Evolutionary conservation across 92 coral and sea anemone species (phyloP).

Genomic region (Palythoa grandis): DNA sequence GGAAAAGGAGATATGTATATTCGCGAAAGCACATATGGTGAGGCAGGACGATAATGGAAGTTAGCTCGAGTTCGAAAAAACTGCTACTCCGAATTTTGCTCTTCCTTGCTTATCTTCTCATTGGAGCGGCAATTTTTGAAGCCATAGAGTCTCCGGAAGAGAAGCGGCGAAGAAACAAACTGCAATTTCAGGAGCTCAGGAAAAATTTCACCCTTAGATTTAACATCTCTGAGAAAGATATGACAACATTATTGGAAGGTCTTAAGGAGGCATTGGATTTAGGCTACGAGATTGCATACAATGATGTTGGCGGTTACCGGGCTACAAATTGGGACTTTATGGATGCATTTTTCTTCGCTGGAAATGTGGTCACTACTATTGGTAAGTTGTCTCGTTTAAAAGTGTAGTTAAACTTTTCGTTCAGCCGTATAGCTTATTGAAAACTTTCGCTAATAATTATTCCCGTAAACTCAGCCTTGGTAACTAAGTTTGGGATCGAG

Average conservation of each 20-base stretch:
- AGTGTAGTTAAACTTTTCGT: neutral
- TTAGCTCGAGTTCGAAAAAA: slow-evolving; percentile 89
- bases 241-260: slow-evolving; percentile 66
- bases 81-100: slow-evolving; percentile 83
- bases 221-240: slow-evolving; percentile 70
- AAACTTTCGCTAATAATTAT: neutral
- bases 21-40: slow-evolving; percentile 35
- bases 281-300: slow-evolving; percentile 70
- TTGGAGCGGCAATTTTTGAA: slow-evolving; percentile 91
- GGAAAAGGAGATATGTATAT: slow-evolving; percentile 28
- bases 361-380: slow-evolving; percentile 95
- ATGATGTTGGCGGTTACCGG: slow-evolving; percentile 46
- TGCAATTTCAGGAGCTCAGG: slow-evolving; percentile 50
- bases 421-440: slow-evolving; percentile 22
- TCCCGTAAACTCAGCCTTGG: slow-evolving; percentile 2
- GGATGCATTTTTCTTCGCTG: slow-evolving; percentile 98
- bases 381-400: slow-evolving; percentile 64
- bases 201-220: slow-evolving; percentile 60
- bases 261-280: slow-evolving; percentile 75
- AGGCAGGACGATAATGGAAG: slow-evolving; percentile 74
- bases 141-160: slow-evolving; percentile 74
- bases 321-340: slow-evolving; percentile 80
- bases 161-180: slow-evolving; percentile 17
- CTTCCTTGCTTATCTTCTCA: slow-evolving; percentile 85
- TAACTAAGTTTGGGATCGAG: slow-evolving; percentile 33